Percentiles rank a stretch among this genome's conserved stretches.
These are phyloP conservation scores for Cyanocitta stelleri DNA, from an alignment of 2,113 vertebrate genomes.

Conservation along the genomic window DNA sequence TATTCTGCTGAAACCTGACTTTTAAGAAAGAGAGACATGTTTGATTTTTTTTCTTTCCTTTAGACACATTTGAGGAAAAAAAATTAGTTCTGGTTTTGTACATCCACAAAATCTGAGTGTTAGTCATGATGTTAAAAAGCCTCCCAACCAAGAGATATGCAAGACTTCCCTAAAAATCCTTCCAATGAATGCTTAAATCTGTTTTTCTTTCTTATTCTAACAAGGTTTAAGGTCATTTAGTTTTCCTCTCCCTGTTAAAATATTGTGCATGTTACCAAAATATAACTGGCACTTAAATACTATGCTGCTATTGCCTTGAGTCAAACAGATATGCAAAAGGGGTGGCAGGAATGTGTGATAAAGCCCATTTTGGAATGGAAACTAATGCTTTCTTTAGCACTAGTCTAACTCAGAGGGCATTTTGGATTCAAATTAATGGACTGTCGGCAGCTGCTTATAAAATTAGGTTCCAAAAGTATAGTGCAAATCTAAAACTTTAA, in stretches of 20 bases:
- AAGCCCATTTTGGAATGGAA: slow-evolving; percentile 59
- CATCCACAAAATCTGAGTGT: neutral
- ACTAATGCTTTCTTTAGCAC: slow-evolving; percentile 52
- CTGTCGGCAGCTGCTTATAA: slow-evolving; percentile 59
- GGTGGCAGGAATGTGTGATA: slow-evolving; percentile 51
- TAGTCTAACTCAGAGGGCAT: slow-evolving; percentile 47
- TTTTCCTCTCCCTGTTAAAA: slow-evolving; percentile 39
- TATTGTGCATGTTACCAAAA: slow-evolving; percentile 14
- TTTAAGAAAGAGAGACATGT: neutral
- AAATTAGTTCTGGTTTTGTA: neutral
- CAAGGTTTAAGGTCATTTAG: slow-evolving; percentile 45
- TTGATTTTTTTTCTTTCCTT: neutral
- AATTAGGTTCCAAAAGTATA: slow-evolving; percentile 65
- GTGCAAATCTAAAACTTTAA: slow-evolving; percentile 45
- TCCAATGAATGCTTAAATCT: slow-evolving; percentile 4
- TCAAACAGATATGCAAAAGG: slow-evolving; percentile 58
- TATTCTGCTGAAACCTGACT: neutral
- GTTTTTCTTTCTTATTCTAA: slow-evolving; percentile 15
- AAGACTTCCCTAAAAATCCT: slow-evolving; percentile 35
- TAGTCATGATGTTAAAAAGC: neutral
- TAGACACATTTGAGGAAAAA: neutral
- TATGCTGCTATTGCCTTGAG: slow-evolving; percentile 6
- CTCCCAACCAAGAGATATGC: neutral
- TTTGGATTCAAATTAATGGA: slow-evolving; percentile 70
- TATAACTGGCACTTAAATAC: slow-evolving; percentile 9